Conservation (phyloP, 2,888 invertebrate genomes). For the Erynnis tages region DNA sequence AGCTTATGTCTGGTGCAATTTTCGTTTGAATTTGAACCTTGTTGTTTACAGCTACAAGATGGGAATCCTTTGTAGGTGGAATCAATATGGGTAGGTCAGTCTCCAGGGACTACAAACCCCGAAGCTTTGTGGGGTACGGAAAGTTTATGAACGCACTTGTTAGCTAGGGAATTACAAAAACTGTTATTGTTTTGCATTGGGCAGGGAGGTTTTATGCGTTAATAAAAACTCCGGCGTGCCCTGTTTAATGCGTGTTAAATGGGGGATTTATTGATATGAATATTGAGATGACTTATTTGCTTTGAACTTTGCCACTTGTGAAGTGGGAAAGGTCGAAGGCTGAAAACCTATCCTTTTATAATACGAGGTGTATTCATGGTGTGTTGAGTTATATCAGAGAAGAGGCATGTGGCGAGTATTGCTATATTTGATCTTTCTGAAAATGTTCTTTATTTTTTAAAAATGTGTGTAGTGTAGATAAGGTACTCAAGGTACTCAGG, state of each 20-base stretch:
- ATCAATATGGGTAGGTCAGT: constrained; percentile 58
- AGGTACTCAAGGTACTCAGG: too few species aligned
- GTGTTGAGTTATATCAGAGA: too few species aligned
- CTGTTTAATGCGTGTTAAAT: constrained; percentile 45
- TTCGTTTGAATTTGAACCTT: neutral
- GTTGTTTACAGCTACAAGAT: constrained; percentile 32
- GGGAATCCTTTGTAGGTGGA: constrained; percentile 33
- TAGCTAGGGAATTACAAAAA: constrained; percentile 73
- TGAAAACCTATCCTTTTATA: too few species aligned
- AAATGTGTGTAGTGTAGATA: too few species aligned
- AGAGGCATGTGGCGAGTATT: too few species aligned
- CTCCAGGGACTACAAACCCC: constrained; percentile 64
- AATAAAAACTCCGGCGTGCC: constrained; percentile 71
- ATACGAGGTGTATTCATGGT: too few species aligned
- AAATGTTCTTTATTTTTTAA: too few species aligned
- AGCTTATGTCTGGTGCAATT: neutral
- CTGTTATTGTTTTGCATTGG: constrained; percentile 71
- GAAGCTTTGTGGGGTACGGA: constrained; percentile 71
- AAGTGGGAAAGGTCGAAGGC: too few species aligned
- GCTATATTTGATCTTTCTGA: too few species aligned
- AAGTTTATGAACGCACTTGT: constrained; percentile 77
- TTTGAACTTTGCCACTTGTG: neutral
- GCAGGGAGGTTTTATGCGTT: constrained; percentile 65
- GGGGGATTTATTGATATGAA: constrained; percentile 53
- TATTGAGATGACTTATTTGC: constrained; percentile 33